Base-by-base conservation (phyloP, 2,888 invertebrate genomes). In the Aspidapion aeneum region DNA sequence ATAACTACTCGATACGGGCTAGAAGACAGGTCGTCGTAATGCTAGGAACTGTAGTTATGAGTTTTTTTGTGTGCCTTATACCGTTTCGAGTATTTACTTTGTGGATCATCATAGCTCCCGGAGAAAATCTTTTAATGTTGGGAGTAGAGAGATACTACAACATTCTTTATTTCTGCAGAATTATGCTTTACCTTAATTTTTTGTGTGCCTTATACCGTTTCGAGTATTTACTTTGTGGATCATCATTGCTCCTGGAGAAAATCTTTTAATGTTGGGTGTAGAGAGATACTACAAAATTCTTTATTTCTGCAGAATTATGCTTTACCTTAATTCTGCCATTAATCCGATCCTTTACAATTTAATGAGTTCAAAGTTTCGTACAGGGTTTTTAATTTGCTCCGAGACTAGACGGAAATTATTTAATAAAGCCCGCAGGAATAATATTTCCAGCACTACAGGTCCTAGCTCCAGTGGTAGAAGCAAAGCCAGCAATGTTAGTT, bases 331-430 rank as follows among this genome's bases (percentile, higher is more conserved):
- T 79, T 94, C 94, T 1, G 94, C 94, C 51, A 86, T 94, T 69
- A 95, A 96, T 79, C 95, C 95, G 0, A 90, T 95, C 70, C 82
- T 96, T n/a, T 96, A 96, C 77, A 95, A 94, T 77, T 82, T 95
- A 67, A 93, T 95, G 90, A 94, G 93, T 52, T 92, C 93, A 1
- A 94, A 94, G 80, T 96, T 96, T 76, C 87, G 95, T 1, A 85
- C 88, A 62, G 93, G 92, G 0, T 93, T 93, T 73, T 82, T 88
- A 62, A 83, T 91, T 0, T 90, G 88, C 73, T 84, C 86, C 52
- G 82, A 85, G 69, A 83, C 82, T 62, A 82, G 80, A 62, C 81
- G 80, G 59, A 80, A 79, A n/a, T 77, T 80, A 51, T 80, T 82
- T 62, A 81, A 82, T 66, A 81, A 82, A 66, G 75, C 82, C 66